Base-by-base conservation (phyloP, 1,140 invertebrate species). In the Trachymyrmex cornetzi region DNA sequence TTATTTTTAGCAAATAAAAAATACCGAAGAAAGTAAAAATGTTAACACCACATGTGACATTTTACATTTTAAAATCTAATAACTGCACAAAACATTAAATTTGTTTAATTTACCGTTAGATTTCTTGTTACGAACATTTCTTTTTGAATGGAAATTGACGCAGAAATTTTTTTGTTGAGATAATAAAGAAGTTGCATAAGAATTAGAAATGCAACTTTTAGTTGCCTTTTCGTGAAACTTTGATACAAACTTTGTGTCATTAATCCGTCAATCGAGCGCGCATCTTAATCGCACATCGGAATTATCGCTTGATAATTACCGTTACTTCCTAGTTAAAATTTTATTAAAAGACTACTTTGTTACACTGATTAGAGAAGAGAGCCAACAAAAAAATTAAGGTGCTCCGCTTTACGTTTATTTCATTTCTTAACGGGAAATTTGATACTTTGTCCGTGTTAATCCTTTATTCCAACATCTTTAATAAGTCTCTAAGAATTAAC, bases 221-320 rank as follows among this genome's bases (percentile, higher is more conserved):
- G 2, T 11, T 50, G n/a, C 24, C 6, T 48, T 75, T 63, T 38
- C 3, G 27, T 27, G 14, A 84, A 61, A 57, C 50, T 81, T 71
- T 24, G 30, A 61, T 63, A 61, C 14, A 34, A 50, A 44, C 9
- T 44, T 44, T 44, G 22, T 74, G 19, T 74, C 19, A 48, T 82
- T 82, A 74, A 82, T 82, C 12, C 0, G 14, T 55, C 30, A 22
- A 50, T 71, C 48, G 22, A 82, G 50, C 34, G 50, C 34, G 34
- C 16, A 14, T 19, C 67, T 72, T 55, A 55, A 66, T 74, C 24
- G 14, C 34, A 16, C 2, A 19, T 4, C 30, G 50, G 48, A 67
- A 85, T 61, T 48, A 64, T 61, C 11, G 34, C 64, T 61, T 77
- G 67, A 86, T 88, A 89, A 89, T 89, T 89, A 86, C 57, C 53